phyloP scores from a whole-genome alignment of 2,888 invertebrate genomes.

The Melanargia galathea region DNA sequence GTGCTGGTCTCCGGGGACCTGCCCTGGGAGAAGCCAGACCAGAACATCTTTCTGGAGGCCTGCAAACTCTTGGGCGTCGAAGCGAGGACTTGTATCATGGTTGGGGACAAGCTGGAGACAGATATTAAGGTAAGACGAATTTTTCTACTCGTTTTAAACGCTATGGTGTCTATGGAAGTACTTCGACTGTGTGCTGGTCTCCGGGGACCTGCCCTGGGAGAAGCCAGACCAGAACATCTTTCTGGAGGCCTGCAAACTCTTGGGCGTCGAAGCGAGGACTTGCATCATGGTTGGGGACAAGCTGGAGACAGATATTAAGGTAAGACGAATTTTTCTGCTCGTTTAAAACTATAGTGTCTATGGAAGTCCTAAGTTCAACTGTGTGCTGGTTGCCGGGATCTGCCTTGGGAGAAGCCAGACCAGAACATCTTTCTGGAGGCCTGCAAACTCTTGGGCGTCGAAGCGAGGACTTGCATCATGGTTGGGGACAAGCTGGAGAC shows the following conservation, averaged over 20 bases:
- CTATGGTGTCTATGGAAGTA: conserved; percentile 66
- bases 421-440: conserved; percentile 91
- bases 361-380: conserved; percentile 88
- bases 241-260: conserved; percentile 88
- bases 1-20: conserved; percentile 92
- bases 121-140: conserved; percentile 85
- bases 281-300: conserved; percentile 95
- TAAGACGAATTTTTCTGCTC: conserved; percentile 50
- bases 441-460: conserved; percentile 88
- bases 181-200: conserved; percentile 91
- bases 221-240: conserved; percentile 93
- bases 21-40: conserved; percentile 93
- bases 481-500: conserved; percentile 94
- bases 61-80: conserved; percentile 88
- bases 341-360: not conserved
- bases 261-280: conserved; percentile 87
- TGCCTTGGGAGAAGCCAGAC: conserved; percentile 93
- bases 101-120: conserved; percentile 93
- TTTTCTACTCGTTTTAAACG: not conserved
- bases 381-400: conserved; percentile 91
- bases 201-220: conserved; percentile 93
- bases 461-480: conserved; percentile 90
- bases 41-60: conserved; percentile 91
- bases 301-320: conserved; percentile 92
- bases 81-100: conserved; percentile 90